Conservation (phyloP, 2,888 invertebrate species). For the Cepaea hortensis region DNA sequence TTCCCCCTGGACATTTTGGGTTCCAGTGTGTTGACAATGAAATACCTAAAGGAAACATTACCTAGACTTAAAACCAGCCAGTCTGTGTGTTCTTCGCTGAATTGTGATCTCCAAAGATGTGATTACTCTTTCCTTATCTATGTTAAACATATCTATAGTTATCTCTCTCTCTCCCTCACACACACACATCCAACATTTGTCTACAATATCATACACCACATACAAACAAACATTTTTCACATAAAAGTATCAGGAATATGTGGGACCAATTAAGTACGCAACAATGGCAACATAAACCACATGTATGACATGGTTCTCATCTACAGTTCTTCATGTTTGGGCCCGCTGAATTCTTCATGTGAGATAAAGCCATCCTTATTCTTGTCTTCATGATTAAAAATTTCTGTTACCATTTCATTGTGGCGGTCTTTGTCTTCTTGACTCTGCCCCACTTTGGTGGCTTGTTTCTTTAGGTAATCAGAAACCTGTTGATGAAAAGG, state of each 20-base stretch:
- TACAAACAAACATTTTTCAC: too few relatives aligned
- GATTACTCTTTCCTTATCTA: too few relatives aligned
- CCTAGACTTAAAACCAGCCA: too few relatives aligned
- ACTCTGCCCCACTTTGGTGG: constrained; percentile 84
- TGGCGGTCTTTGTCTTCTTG: constrained; percentile 86
- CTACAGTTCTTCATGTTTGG: constrained; percentile 96
- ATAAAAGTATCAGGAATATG: neutral
- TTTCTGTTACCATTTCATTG: constrained; percentile 95
- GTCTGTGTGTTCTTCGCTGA: too few relatives aligned
- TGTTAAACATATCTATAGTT: too few relatives aligned
- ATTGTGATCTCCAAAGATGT: too few relatives aligned
- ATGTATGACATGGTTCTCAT: neutral
- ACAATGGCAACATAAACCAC: neutral
- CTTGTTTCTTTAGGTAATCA: constrained; percentile 92
- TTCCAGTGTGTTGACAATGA: too few relatives aligned
- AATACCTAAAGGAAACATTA: too few relatives aligned
- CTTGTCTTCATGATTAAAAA: constrained; percentile 97
- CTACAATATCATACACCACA: too few relatives aligned
- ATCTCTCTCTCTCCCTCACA: too few relatives aligned
- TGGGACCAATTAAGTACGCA: neutral
- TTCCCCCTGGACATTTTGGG: too few relatives aligned
- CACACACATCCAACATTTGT: too few relatives aligned
- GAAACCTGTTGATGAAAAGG: constrained; percentile 76
- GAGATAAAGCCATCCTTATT: constrained; percentile 97
- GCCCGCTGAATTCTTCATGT: constrained; percentile 96